These are phyloP conservation scores for Botia kubotai DNA, from an alignment of 2,797 vertebrate species.

Conservation along the genomic window DNA sequence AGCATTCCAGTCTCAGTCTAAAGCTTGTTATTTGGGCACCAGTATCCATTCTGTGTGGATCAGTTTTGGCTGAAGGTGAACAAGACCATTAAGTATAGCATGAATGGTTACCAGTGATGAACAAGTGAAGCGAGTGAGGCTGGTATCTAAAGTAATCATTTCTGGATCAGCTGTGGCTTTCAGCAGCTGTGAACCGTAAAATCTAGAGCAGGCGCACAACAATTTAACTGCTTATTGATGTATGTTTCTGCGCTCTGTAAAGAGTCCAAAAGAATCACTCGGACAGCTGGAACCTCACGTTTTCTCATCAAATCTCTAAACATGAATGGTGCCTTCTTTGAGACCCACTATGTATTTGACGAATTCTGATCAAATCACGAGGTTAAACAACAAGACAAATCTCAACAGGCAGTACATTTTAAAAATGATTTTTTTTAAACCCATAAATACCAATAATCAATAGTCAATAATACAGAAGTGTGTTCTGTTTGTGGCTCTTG, in stretches of 20 bases:
- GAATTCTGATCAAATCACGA: neutral
- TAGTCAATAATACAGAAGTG: neutral
- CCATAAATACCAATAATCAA: no score
- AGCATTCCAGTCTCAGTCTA: neutral
- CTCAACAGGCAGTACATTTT: neutral
- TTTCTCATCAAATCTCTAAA: neutral
- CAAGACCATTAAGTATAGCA: constrained; percentile 7
- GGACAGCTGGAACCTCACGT: constrained; percentile 8
- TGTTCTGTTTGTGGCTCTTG: neutral
- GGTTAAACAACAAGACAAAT: neutral
- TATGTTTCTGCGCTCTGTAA: constrained; percentile 65
- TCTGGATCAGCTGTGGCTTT: constrained; percentile 77
- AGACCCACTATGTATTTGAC: neutral
- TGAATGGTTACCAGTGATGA: constrained; percentile 45
- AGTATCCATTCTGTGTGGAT: neutral
- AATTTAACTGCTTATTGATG: constrained; percentile 82
- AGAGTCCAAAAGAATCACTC: constrained; percentile 49
- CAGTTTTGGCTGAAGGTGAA: constrained; percentile 20
- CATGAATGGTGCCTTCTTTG: neutral
- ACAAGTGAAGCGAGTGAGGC: constrained; percentile 42
- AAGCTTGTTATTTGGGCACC: constrained; percentile 11
- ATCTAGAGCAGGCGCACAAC: constrained; percentile 61
- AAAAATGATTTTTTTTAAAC: neutral
- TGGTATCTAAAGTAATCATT: constrained; percentile 72
- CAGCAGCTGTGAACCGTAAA: constrained; percentile 73